These are phyloP conservation scores for Heloderma charlesbogerti DNA, from an alignment of 2,113 vertebrate species.

Conservation along the genomic window DNA sequence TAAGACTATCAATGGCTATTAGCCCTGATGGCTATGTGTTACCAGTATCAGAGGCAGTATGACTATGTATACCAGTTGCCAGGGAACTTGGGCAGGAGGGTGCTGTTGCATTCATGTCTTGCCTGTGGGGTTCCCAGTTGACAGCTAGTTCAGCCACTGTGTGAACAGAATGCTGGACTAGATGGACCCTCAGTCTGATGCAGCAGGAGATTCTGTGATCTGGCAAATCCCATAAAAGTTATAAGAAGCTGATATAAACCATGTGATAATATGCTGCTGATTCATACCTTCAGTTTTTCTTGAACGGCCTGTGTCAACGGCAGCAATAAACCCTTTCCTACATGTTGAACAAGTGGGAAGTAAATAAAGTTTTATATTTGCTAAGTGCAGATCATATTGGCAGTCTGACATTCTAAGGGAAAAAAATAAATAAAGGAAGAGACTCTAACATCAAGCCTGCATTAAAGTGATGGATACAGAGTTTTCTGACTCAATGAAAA, in stretches of 20 bases:
- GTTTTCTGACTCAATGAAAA: slow-evolving; percentile 53
- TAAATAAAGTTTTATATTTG: not conserved
- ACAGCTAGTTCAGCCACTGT: no score
- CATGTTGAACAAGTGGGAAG: slow-evolving; percentile 30
- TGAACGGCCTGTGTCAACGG: not conserved
- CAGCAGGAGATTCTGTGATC: not conserved
- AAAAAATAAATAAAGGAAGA: no score
- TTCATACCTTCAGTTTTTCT: not conserved
- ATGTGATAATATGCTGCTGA: not conserved
- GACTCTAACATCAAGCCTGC: not conserved
- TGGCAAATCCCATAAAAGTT: not conserved
- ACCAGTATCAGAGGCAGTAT: no score
- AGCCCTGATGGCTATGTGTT: no score
- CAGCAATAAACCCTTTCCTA: slow-evolving; percentile 20
- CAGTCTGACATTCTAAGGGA: slow-evolving; percentile 24
- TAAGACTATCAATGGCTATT: no score
- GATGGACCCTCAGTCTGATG: no score
- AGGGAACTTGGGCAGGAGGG: no score
- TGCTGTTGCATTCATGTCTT: no score
- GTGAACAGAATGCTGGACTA: no score
- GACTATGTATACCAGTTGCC: no score
- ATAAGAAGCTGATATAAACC: not conserved
- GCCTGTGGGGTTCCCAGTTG: no score
- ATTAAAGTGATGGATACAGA: slow-evolving; percentile 18
- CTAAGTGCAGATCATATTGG: slow-evolving; percentile 1